phyloP scores from a whole-genome alignment of 1,140 invertebrate genomes.

The Brachionus rubens region DNA sequence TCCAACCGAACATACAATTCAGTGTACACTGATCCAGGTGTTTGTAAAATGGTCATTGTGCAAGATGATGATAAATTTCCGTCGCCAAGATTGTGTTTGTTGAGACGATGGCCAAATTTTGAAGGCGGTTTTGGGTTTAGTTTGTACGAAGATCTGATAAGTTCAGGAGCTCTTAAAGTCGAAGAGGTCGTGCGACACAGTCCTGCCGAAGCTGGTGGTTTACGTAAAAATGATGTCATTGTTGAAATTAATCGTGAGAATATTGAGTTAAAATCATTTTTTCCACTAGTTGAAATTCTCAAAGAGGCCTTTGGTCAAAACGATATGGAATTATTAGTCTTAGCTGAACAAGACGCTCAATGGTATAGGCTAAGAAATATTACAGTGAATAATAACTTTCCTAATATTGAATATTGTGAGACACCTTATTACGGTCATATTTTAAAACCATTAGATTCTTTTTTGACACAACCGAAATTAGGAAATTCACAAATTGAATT shows the following conservation, averaged over 20 bases:
- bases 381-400: slow-evolving; percentile 41
- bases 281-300: slow-evolving; percentile 19
- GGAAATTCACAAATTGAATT: slow-evolving; percentile 38
- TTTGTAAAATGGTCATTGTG: slow-evolving; percentile 46
- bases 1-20: slow-evolving; percentile 45
- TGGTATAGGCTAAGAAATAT: slow-evolving; percentile 31
- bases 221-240: slow-evolving; percentile 41
- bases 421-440: slow-evolving; percentile 46
- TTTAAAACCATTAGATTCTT: slow-evolving; percentile 34
- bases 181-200: slow-evolving; percentile 26
- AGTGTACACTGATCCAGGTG: slow-evolving; percentile 32
- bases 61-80: slow-evolving; percentile 47
- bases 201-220: slow-evolving; percentile 34
- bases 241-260: slow-evolving; percentile 40
- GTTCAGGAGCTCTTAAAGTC: slow-evolving; percentile 25
- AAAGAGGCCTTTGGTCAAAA: slow-evolving; percentile 23
- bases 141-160: slow-evolving; percentile 25
- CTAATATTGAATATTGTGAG: slow-evolving; percentile 42
- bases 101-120: slow-evolving; percentile 41
- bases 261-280: slow-evolving; percentile 34
- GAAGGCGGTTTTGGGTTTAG: slow-evolving; percentile 41
- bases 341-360: slow-evolving; percentile 39
- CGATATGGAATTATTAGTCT: slow-evolving; percentile 35
- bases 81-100: slow-evolving; percentile 14
- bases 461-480: neutral